Conservation (phyloP, 2,797 vertebrate genomes). For the Telmatherina bonti region DNA sequence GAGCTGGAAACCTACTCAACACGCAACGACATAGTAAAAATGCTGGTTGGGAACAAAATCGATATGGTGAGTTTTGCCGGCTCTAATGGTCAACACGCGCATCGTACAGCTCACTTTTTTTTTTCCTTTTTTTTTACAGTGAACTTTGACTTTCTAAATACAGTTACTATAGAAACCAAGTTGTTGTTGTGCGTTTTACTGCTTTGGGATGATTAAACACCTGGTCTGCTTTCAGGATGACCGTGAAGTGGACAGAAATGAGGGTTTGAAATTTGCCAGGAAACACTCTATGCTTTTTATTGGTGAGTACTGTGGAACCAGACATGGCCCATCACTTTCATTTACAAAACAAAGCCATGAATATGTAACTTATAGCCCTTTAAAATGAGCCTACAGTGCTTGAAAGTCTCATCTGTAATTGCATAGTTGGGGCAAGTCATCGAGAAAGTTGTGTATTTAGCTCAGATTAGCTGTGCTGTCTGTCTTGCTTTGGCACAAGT, state of each 20-base stretch:
- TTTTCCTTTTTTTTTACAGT: neutral
- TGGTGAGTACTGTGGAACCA: slow-evolving; percentile 82
- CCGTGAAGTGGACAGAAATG: slow-evolving; percentile 95
- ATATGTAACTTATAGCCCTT: slow-evolving; percentile 37
- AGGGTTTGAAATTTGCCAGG: slow-evolving; percentile 96
- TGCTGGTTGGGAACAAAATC: slow-evolving; percentile 99
- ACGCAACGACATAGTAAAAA: slow-evolving; percentile 98
- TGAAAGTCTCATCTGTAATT: slow-evolving; percentile 43
- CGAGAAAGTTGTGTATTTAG: slow-evolving; percentile 38
- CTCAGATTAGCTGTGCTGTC: slow-evolving; percentile 48
- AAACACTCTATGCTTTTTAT: slow-evolving; percentile 99
- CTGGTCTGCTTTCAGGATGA: slow-evolving; percentile 85
- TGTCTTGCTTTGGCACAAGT: slow-evolving; percentile 31
- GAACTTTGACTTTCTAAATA: neutral
- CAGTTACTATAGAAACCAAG: neutral
- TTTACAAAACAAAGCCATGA: slow-evolving; percentile 43
- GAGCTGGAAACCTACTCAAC: slow-evolving; percentile 98
- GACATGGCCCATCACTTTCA: slow-evolving; percentile 22
- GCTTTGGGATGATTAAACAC: neutral
- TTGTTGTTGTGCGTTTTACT: neutral
- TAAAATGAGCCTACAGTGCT: slow-evolving; percentile 21
- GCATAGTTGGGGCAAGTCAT: slow-evolving; percentile 41
- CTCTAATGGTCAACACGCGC: neutral
- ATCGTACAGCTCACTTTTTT: neutral
- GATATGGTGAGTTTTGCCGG: slow-evolving; percentile 87